Conservation (phyloP, 1,140 invertebrate species). For the Pseudomyrmex cubaensis region DNA sequence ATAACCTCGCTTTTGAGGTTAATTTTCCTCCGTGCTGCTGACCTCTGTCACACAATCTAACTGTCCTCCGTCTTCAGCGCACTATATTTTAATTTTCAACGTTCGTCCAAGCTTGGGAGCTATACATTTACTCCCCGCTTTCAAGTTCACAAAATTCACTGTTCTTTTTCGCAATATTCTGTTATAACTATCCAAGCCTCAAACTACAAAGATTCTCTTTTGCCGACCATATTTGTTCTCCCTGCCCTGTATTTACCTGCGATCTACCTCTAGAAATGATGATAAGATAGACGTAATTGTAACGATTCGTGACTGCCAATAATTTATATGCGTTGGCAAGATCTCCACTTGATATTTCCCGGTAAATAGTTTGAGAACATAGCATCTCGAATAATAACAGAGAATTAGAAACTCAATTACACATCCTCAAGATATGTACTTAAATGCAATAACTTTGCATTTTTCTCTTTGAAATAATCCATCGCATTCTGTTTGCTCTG, state of each 20-base stretch:
- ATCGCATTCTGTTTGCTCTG: conserved; percentile 41
- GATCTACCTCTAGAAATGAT: background rate
- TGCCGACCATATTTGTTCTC: no score
- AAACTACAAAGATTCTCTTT: no score
- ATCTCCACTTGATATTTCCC: conserved; percentile 64
- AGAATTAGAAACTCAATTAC: conserved; percentile 73
- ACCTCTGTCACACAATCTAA: no score
- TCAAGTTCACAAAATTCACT: no score
- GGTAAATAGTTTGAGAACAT: conserved; percentile 41
- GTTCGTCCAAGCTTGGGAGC: no score
- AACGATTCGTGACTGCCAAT: conserved; percentile 59
- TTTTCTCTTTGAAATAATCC: conserved; percentile 58
- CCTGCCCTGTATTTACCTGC: background rate
- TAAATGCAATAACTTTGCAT: conserved; percentile 47
- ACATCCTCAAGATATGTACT: conserved; percentile 41
- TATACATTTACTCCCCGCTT: no score
- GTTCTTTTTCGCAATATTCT: no score
- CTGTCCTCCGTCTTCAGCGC: no score
- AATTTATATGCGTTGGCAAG: conserved; percentile 68
- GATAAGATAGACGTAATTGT: conserved; percentile 67
- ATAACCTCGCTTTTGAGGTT: no score
- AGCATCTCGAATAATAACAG: conserved; percentile 64
- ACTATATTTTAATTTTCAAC: no score
- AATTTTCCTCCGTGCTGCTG: no score
- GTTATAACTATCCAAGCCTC: no score